phyloP scores from a whole-genome alignment of 2,797 vertebrate genomes.

The Chaetodon trifasciatus region DNA sequence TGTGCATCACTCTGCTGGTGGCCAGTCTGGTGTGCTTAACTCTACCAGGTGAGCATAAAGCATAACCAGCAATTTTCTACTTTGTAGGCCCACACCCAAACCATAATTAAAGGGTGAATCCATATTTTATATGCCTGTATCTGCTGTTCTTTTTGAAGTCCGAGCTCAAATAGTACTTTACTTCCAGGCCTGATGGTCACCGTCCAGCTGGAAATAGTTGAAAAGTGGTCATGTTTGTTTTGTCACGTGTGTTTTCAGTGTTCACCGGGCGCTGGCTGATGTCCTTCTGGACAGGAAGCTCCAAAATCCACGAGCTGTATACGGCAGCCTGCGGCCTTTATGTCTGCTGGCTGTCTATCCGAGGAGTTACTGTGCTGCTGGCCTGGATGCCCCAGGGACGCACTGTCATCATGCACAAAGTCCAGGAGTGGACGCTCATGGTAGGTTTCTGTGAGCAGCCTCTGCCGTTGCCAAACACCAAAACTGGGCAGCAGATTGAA shows the following conservation, averaged over 20 bases:
- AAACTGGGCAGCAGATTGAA: not conserved
- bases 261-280: constrained; percentile 99
- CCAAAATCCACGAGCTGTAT: constrained; percentile 98
- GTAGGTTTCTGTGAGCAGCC: constrained; percentile 72
- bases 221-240: constrained; percentile 10
- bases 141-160: constrained; percentile 25
- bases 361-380: constrained; percentile 93
- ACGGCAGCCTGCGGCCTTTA: constrained; percentile 98
- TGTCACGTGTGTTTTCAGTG: constrained; percentile 82
- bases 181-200: no score
- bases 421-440: constrained; percentile 99
- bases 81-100: constrained; percentile 36
- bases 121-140: constrained; percentile 2
- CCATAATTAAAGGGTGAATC: constrained; percentile 49
- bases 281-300: constrained; percentile 99
- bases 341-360: constrained; percentile 97
- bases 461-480: not conserved
- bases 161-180: not conserved
- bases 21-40: constrained; percentile 96
- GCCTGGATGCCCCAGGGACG: constrained; percentile 99
- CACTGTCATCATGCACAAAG: constrained; percentile 94
- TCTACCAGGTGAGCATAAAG: constrained; percentile 89
- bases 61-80: constrained; percentile 5
- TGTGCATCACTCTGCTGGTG: constrained; percentile 95
- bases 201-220: not conserved